phyloP scores from a whole-genome alignment of 2,797 vertebrate species.

The Dicrostonyx torquatus region DNA sequence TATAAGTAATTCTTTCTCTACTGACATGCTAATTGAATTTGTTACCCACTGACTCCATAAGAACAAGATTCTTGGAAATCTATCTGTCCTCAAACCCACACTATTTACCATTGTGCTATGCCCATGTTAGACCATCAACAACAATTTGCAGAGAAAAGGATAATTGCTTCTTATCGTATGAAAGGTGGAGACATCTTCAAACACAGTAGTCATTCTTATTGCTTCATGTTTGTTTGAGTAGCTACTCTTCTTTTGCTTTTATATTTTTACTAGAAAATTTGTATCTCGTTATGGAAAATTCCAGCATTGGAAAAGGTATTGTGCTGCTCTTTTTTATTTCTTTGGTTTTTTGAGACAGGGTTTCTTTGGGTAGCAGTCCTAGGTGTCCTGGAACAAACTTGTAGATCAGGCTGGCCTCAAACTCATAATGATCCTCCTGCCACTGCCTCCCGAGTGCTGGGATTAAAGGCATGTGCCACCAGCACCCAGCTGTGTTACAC shows the following conservation, averaged over 20 bases:
- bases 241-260: constrained; percentile 48
- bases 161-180: constrained; percentile 17
- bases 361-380: too few species aligned
- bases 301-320: constrained; percentile 54
- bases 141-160: constrained; percentile 12
- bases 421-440: too few species aligned
- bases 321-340: neutral
- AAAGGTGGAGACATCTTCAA: neutral
- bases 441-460: too few species aligned
- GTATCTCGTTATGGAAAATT: constrained; percentile 52
- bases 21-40: neutral
- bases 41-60: neutral
- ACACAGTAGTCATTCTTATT: neutral
- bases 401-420: too few species aligned
- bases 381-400: too few species aligned
- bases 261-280: constrained; percentile 51
- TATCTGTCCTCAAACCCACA: neutral
- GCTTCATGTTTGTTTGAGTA: constrained; percentile 10
- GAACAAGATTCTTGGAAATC: neutral
- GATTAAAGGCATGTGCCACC: too few species aligned
- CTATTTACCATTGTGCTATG: neutral
- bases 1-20: constrained; percentile 32
- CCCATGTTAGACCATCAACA: neutral
- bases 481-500: too few species aligned
- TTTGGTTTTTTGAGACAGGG: too few species aligned